A percentile compares a stretch with the other conserved stretches of the same genome.
Evolutionary conservation across 1,140 invertebrate species (phyloP).

Genomic region (Hyposmocoma kahamanoa): DNA sequence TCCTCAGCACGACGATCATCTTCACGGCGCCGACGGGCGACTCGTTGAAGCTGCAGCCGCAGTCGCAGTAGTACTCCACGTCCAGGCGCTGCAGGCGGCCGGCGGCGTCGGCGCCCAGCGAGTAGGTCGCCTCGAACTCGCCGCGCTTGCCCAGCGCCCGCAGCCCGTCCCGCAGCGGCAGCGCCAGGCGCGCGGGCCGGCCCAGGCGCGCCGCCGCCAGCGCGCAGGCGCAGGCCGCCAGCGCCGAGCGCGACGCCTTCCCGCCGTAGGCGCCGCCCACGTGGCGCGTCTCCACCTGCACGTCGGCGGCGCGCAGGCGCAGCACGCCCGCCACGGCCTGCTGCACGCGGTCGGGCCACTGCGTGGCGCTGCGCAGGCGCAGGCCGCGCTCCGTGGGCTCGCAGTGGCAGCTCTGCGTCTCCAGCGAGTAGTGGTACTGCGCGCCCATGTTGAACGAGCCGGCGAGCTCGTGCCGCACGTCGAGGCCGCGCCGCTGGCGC

Average conservation of each 20-base stretch:
- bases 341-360: constrained; percentile 82
- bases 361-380: constrained; percentile 74
- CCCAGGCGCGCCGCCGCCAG: constrained; percentile 45
- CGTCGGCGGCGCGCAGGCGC: constrained; percentile 47
- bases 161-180: constrained; percentile 80
- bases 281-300: constrained; percentile 49
- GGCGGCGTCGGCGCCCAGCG: constrained; percentile 75
- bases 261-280: constrained; percentile 61
- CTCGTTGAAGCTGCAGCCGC: constrained; percentile 77
- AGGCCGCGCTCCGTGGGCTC: constrained; percentile 73
- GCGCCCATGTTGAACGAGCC: constrained; percentile 62
- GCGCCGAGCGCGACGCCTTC: constrained; percentile 48
- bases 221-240: constrained; percentile 54
- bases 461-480: constrained; percentile 77
- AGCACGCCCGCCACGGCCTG: constrained; percentile 75
- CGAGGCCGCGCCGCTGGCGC: constrained; percentile 75
- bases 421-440: constrained; percentile 82
- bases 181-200: constrained; percentile 38
- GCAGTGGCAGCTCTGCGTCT: constrained; percentile 77
- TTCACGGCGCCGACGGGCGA: constrained; percentile 34
- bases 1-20: constrained; percentile 54
- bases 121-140: constrained; percentile 77
- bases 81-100: constrained; percentile 79
- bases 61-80: constrained; percentile 76
- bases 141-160: constrained; percentile 76